A percentile compares a stretch with the other conserved stretches of the same genome.
Evolutionary conservation across 2,888 invertebrate species (phyloP).

Genomic region (Diachrysia chrysitis): DNA sequence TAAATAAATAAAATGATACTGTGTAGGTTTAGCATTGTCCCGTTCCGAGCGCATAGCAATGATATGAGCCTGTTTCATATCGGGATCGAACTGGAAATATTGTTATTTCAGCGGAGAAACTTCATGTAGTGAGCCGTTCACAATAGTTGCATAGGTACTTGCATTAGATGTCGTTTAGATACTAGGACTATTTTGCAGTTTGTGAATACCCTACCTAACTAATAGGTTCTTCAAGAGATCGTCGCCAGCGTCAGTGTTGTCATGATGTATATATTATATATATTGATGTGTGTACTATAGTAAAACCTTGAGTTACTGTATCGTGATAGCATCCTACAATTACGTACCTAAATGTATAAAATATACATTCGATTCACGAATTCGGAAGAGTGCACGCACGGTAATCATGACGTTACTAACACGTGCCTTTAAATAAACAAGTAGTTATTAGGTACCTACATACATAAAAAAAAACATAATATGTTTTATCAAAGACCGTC

Average conservation of each 20-base stretch:
- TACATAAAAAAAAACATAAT: too few relatives aligned
- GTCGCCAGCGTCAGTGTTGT: too few relatives aligned
- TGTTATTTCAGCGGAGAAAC: constrained; percentile 2
- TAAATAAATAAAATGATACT: too few relatives aligned
- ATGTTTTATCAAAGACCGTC: too few relatives aligned
- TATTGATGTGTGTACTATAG: neutral
- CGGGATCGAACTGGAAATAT: neutral
- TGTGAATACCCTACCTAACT: neutral
- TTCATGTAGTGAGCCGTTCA: neutral
- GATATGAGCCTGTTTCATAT: neutral
- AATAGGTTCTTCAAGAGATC: neutral
- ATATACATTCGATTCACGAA: neutral
- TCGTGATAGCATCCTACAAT: neutral
- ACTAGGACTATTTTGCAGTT: neutral
- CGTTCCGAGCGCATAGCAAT: neutral
- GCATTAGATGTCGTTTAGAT: constrained; percentile 14
- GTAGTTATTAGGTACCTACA: too few relatives aligned
- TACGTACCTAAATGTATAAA: constrained; percentile 1
- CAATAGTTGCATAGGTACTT: constrained; percentile 6
- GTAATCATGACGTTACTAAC: neutral
- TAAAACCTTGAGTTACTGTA: neutral
- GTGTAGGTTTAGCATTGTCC: constrained; percentile 1
- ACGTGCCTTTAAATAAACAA: constrained; percentile 1
- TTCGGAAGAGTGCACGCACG: neutral
- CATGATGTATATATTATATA: neutral